Percentiles rank a stretch among this genome's conserved stretches.
phyloP scores from a whole-genome alignment of 2,113 vertebrate species.

The Nyctereutes procyonoides region DNA sequence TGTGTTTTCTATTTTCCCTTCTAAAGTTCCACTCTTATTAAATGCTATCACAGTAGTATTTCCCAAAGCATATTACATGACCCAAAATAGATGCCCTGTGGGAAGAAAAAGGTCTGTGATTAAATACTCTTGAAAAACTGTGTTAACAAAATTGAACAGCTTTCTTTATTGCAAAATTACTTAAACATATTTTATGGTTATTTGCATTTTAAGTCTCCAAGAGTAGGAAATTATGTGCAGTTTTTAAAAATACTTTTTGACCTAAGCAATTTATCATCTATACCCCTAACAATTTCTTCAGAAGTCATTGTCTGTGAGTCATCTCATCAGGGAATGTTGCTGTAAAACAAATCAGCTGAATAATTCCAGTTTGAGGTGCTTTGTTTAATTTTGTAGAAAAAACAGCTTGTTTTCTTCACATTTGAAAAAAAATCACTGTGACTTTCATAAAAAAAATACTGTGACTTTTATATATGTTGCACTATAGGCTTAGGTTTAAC shows the following conservation, averaged over 20 bases:
- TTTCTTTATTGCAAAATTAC: not conserved
- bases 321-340: not conserved
- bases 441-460: too few species aligned
- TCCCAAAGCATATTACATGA: not conserved
- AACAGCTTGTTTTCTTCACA: not conserved
- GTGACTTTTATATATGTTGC: not conserved
- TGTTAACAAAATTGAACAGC: not conserved
- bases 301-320: not conserved
- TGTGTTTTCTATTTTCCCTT: not conserved
- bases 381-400: not conserved
- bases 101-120: not conserved
- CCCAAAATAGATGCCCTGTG: not conserved
- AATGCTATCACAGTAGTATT: not conserved
- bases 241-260: not conserved
- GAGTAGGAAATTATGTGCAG: not conserved
- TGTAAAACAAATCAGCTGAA: not conserved
- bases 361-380: not conserved
- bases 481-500: not conserved
- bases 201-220: not conserved
- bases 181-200: not conserved
- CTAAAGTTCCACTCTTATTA: not conserved
- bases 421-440: not conserved
- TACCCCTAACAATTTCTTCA: not conserved
- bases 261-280: not conserved
- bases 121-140: not conserved